phyloP scores from a whole-genome alignment of 2,113 vertebrate species.

The Sturnira hondurensis region DNA sequence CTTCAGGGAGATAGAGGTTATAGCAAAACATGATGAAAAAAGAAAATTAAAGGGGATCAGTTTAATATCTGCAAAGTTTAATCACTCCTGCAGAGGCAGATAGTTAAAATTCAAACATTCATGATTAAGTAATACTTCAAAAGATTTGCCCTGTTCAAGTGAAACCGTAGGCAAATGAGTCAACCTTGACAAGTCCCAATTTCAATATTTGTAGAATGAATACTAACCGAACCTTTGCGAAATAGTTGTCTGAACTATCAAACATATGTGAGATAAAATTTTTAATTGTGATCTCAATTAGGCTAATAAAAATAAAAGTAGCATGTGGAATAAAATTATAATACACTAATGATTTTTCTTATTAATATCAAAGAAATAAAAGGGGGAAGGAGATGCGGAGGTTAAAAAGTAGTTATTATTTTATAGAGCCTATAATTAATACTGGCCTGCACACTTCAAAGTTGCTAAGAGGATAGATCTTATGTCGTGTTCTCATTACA shows the following conservation, averaged over 20 bases:
- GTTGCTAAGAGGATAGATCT: background rate
- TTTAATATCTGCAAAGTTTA: background rate
- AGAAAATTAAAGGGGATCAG: background rate
- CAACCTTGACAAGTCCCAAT: background rate
- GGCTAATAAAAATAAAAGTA: background rate
- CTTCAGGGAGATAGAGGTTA: background rate
- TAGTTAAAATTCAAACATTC: background rate
- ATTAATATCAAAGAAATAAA: background rate
- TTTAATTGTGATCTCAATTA: background rate
- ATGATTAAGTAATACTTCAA: background rate
- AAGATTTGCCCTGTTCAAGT: background rate
- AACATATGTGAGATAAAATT: background rate
- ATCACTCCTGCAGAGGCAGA: slow-evolving; percentile 2
- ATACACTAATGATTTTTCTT: background rate
- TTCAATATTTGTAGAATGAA: background rate
- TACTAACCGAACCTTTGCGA: background rate
- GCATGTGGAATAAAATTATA: background rate
- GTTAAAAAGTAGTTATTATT: background rate
- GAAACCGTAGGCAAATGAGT: background rate
- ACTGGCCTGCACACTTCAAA: background rate
- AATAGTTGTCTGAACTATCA: background rate
- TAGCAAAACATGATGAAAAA: background rate
- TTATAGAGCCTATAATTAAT: background rate
- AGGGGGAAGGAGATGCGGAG: background rate
- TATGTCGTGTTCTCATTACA: background rate